Conservation (phyloP, 1,140 invertebrate genomes). For the Drepana arcuata region DNA sequence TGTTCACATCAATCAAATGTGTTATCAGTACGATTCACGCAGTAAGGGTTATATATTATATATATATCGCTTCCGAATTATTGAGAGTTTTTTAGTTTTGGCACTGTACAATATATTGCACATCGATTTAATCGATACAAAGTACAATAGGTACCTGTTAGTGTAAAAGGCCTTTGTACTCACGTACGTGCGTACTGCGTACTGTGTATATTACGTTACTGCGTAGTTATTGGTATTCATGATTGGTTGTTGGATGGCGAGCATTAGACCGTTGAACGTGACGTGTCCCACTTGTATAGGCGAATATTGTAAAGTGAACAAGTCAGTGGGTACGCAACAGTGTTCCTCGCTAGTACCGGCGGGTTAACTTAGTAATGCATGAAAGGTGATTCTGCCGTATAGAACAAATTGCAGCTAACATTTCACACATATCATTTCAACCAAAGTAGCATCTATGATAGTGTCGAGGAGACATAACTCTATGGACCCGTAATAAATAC, state of each 20-base stretch:
- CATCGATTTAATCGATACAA: constrained; percentile 19
- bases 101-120: constrained; percentile 65
- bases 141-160: constrained; percentile 9
- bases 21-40: constrained; percentile 6
- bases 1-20: constrained; percentile 6
- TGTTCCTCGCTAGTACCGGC: too few relatives aligned
- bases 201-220: neutral
- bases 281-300: constrained; percentile 1
- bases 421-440: constrained; percentile 52
- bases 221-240: too few relatives aligned
- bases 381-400: constrained; percentile 55
- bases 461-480: constrained; percentile 39
- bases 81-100: constrained; percentile 40
- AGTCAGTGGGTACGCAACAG: too few relatives aligned
- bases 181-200: neutral
- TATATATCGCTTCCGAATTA: constrained; percentile 8
- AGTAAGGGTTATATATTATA: too few relatives aligned
- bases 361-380: too few relatives aligned
- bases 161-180: too few relatives aligned
- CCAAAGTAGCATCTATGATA: constrained; percentile 44
- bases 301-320: too few relatives aligned
- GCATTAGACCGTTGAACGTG: constrained; percentile 2
- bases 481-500: constrained; percentile 34
- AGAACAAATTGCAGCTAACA: constrained; percentile 70
- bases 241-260: too few relatives aligned